Evolutionary conservation across 2,888 invertebrate species (phyloP), one percentile per base, ranked within the genome.

Genomic region (Syritta pipiens): DNA sequence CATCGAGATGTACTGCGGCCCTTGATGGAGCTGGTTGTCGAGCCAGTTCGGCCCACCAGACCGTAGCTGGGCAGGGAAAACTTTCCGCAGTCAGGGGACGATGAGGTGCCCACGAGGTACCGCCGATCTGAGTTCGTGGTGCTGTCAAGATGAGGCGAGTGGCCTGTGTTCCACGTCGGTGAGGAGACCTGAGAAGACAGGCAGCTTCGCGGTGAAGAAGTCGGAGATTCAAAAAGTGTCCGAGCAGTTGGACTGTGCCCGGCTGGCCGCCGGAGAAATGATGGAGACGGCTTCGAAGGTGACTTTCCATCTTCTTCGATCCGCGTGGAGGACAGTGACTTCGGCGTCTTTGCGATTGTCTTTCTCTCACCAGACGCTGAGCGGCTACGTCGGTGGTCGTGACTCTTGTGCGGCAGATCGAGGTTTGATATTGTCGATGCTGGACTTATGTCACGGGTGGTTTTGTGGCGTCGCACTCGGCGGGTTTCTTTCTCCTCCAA

Each of bases 1-100:
- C 85, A 87, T n/a, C 88, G 86, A 0, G 88, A 88, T 4, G 83
- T 82, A 46, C 86, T 86, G 14, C 88, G 86, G 2, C 82, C 81
- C 7, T 81, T 81, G 1, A 75, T 44, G 1, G 81, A 81, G 19
- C 51, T 35, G n/a, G 75, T 75, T n/a, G n/a, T n/a, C 5, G 81
- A 81, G 1, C 20, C 19, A 5, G 81, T 74, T 46, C 57, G 49
- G 6, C 49, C 60, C 6, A 79, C 62, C 20, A 82, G 32, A 1
- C 68, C 81, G 48, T 81, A 82, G 40, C 40, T 82, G 4, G 83
- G 83, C 4, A 83, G 46, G 0, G 83, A 83, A n/a, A 71, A 69
- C 42, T 83, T 83, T 12, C 83, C 83, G 20, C 60, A 74, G 5
- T 79, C 79, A 5, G 79, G 79, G 0, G 79, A 79, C 1, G 79